phyloP scores from a whole-genome alignment of 2,113 vertebrate genomes.

The Steatornis caripensis region DNA sequence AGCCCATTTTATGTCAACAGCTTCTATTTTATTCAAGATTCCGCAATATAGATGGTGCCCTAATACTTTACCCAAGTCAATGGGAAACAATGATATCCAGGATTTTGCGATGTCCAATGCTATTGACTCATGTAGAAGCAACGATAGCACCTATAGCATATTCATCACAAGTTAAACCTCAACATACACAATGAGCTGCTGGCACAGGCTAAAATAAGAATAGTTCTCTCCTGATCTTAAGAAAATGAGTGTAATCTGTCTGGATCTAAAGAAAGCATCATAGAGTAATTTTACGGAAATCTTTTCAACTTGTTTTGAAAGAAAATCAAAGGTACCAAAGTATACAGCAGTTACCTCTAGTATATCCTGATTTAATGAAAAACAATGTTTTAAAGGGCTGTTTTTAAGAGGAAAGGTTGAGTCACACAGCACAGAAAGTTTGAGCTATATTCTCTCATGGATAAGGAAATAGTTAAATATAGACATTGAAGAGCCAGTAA shows the following conservation, averaged over 20 bases:
- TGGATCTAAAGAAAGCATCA: neutral
- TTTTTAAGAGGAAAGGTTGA: neutral
- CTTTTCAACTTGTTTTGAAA: neutral
- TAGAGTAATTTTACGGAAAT: neutral
- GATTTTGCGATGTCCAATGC: neutral
- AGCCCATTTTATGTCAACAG: neutral
- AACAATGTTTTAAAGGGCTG: neutral
- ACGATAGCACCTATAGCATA: neutral
- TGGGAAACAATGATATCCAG: neutral
- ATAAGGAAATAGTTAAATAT: neutral
- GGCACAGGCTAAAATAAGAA: neutral
- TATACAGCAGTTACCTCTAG: neutral
- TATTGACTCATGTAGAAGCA: neutral
- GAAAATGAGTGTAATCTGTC: neutral
- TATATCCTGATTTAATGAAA: neutral
- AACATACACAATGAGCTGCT: neutral
- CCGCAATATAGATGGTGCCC: neutral
- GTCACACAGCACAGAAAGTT: neutral
- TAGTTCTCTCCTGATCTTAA: neutral
- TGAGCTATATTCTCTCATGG: neutral
- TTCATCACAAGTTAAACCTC: neutral
- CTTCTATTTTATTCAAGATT: neutral
- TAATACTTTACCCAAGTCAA: neutral
- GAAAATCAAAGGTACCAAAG: neutral
- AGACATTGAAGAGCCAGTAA: neutral